These are phyloP conservation scores for Prionchulus punctatus DNA, from an alignment of 2,888 invertebrate genomes.

Conservation along the genomic window DNA sequence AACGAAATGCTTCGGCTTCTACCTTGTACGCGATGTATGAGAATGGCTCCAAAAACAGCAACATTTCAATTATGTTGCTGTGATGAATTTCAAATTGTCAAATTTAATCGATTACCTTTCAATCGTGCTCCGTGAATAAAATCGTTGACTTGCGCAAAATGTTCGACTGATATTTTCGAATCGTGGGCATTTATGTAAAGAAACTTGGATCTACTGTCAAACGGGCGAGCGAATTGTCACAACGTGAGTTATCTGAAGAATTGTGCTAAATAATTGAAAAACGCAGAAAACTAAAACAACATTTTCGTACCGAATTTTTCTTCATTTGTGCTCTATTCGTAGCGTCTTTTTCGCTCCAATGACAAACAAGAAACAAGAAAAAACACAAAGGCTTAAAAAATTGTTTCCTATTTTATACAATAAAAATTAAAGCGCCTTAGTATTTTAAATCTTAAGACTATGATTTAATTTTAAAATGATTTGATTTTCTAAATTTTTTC, in stretches of 20 bases:
- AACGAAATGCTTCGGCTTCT: not conserved
- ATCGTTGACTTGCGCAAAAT: not conserved
- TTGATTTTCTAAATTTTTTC: no score
- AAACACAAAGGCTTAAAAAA: not conserved
- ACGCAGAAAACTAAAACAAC: not conserved
- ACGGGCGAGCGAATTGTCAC: not conserved
- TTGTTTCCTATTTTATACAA: no score
- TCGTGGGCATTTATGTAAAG: not conserved
- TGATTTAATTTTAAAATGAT: no score
- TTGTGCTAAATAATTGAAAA: not conserved
- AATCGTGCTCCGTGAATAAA: not conserved
- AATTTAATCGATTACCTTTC: not conserved
- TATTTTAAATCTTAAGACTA: no score
- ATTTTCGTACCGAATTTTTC: not conserved
- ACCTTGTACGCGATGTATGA: not conserved
- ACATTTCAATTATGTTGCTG: not conserved
- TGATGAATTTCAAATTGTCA: not conserved
- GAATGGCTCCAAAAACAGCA: not conserved
- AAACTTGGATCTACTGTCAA: not conserved
- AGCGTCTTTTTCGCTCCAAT: not conserved
- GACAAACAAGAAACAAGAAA: not conserved
- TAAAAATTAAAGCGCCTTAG: no score
- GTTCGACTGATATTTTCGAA: not conserved
- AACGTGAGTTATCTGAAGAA: not conserved
- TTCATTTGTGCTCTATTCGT: not conserved